Conservation (phyloP, 1,140 invertebrate species). For the Probaryconus sp. region DNA sequence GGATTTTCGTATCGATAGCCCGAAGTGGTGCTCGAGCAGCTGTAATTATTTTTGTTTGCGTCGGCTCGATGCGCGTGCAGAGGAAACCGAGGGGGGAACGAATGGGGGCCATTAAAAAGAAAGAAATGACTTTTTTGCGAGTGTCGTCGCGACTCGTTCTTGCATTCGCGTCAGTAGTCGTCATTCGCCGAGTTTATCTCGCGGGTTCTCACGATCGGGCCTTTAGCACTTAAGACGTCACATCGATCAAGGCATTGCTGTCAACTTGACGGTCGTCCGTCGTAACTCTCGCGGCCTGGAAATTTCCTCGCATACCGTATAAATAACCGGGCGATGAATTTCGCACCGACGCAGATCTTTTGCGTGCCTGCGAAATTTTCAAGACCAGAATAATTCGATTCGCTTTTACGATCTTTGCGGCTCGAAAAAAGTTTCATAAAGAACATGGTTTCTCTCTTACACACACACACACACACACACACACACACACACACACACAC, state of each 20-base stretch:
- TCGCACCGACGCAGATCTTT: not conserved
- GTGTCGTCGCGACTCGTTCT: constrained; percentile 57
- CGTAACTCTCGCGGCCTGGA: constrained; percentile 57
- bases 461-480: too few species aligned
- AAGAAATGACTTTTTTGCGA: constrained; percentile 39
- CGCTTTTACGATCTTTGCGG: constrained; percentile 13
- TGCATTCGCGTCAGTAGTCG: constrained; percentile 50
- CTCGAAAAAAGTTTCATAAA: not conserved
- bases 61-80: not conserved
- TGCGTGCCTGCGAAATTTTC: not conserved
- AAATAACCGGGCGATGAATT: constrained; percentile 33
- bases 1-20: constrained; percentile 21
- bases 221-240: constrained; percentile 64
- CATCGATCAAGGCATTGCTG: constrained; percentile 67
- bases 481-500: too few species aligned
- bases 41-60: constrained; percentile 53
- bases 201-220: constrained; percentile 58
- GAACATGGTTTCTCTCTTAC: too few species aligned
- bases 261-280: constrained; percentile 62
- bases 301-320: constrained; percentile 41
- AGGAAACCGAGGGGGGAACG: not conserved
- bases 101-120: constrained; percentile 39
- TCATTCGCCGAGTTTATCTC: constrained; percentile 56
- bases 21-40: constrained; percentile 40
- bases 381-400: constrained; percentile 48